A percentile compares a stretch with the other conserved stretches of the same genome.
Conservation (phyloP, 2,888 invertebrate genomes). For the Zonitis immaculata region DNA sequence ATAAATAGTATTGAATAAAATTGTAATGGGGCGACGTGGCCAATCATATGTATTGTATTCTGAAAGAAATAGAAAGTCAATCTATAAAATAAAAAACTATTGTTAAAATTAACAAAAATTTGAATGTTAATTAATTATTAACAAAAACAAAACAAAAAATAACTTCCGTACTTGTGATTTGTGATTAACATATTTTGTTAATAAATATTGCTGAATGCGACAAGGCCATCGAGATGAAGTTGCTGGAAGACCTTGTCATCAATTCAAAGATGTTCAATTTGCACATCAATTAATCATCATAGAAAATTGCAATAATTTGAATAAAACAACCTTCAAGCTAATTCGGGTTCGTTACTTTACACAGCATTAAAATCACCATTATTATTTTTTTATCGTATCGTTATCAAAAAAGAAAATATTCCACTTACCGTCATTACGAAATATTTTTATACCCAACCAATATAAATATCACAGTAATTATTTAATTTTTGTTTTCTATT, state of each 20-base stretch:
- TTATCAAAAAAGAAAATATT: too few relatives aligned
- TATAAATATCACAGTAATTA: neutral
- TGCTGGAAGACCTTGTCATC: neutral
- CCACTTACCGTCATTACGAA: constrained; percentile 11
- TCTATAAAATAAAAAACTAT: too few relatives aligned
- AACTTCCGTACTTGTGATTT: neutral
- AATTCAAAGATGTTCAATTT: neutral
- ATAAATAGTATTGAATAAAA: constrained; percentile 24
- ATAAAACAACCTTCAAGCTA: neutral
- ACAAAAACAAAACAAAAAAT: too few relatives aligned
- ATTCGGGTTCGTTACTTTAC: constrained; percentile 8
- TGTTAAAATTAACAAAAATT: too few relatives aligned
- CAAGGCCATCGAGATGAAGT: neutral
- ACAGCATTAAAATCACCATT: constrained; percentile 13
- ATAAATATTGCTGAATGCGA: too few relatives aligned
- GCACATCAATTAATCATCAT: neutral
- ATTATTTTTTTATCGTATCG: too few relatives aligned
- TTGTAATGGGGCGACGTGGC: constrained; percentile 19
- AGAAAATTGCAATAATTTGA: neutral
- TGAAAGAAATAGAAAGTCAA: constrained; percentile 39
- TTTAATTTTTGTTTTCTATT: too few relatives aligned
- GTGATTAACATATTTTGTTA: too few relatives aligned
- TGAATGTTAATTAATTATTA: too few relatives aligned
- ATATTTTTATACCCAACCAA: neutral
- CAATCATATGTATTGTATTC: constrained; percentile 32